Base-by-base conservation (phyloP, 2,113 vertebrate species). In the Malurus elegans region DNA sequence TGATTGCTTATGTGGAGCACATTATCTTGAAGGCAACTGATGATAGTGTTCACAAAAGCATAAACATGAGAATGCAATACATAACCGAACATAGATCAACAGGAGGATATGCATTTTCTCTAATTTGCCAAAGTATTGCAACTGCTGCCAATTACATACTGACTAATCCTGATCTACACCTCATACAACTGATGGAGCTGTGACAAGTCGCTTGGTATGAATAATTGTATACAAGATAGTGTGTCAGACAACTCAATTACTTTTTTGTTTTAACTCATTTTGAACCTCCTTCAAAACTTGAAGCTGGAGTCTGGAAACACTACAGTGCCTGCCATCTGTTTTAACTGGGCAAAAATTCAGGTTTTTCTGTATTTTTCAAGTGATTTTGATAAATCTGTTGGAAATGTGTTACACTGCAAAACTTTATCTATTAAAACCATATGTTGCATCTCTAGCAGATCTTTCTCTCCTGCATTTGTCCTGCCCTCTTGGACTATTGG, bases 291-390 rank as follows among this genome's bases (percentile, higher is more conserved):
- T 95, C 89, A 82, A 85, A 95, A 95, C 51, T 90, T 70, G 50
- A 86, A 81, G 29, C 50, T 79, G 25, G 20, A 90, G 78, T 90
- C 84, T 89, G 70, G 90, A 94, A 97, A 96, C 89, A 92, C 65
- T 79, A 58, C 32, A 53, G 34, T 47, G 38, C 53, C 45, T 82
- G 71, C 93, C 96, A 96, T 95, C 94, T 97, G 95, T 86, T 91
- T 90, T 36, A 79, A 72, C 57, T 79, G 84, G 91, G 91, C 53
- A 91, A 95, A 95, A 75, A 24, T 24, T 92, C 91, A 91, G 28
- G 19, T 50, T 76, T 51, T 67, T 79, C 50, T 82, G 1, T 34
- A 91, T 85, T 90, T 94, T 82, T 19, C 9, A 92, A 88, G 50
- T 85, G 87, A 92, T 75, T 92, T 90, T 66, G 62, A 88, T 91